Conservation (phyloP, 2,888 invertebrate species). For the Hyposoter didymator region DNA sequence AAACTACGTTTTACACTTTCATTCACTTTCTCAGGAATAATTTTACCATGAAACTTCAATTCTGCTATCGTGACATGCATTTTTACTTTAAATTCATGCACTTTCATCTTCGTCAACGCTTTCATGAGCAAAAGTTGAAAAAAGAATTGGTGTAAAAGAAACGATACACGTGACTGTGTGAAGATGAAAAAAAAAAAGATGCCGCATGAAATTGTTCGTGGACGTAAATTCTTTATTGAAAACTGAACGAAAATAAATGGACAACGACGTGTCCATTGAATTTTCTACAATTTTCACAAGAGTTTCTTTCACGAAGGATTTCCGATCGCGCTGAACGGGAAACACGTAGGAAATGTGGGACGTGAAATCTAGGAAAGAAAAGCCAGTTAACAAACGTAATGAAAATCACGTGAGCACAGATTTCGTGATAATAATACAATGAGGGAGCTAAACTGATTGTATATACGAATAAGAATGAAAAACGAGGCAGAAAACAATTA, state of each 20-base stretch:
- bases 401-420: background rate
- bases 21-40: background rate
- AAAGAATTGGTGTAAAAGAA: background rate
- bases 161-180: background rate
- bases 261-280: too few species aligned
- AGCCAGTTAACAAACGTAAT: background rate
- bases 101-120: background rate
- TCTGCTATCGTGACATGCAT: background rate
- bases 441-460: background rate
- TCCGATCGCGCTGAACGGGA: background rate
- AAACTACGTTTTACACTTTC: slow-evolving; percentile 16
- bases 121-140: background rate
- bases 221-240: background rate
- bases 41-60: background rate
- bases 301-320: background rate
- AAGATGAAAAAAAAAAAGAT: background rate
- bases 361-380: background rate
- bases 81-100: background rate
- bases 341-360: background rate
- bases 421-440: background rate
- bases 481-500: background rate
- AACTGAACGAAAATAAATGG: background rate
- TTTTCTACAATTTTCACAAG: background rate
- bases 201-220: background rate
- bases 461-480: background rate